Evolutionary conservation across 2,113 vertebrate genomes (phyloP).

Genomic region (Phoenicopterus ruber): DNA sequence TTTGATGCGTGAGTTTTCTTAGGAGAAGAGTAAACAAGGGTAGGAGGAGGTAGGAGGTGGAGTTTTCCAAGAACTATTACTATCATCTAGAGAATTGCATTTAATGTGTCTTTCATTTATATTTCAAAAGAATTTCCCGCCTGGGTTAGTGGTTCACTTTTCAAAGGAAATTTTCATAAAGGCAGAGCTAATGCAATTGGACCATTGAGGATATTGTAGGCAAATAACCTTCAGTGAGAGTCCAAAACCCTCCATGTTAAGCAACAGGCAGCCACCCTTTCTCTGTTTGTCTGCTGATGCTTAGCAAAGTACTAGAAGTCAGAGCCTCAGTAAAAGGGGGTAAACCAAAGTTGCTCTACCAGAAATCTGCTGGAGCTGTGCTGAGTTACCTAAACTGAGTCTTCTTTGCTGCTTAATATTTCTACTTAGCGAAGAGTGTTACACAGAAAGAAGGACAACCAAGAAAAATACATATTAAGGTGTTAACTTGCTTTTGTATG

Average conservation of each 20-base stretch:
- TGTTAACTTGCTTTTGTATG: neutral
- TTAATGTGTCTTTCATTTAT: conserved; percentile 24
- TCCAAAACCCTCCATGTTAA: neutral
- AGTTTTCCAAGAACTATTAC: conserved; percentile 35
- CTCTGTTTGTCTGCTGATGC: neutral
- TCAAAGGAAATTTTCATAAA: conserved; percentile 41
- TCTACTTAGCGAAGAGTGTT: neutral
- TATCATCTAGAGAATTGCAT: conserved; percentile 2
- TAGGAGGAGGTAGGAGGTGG: conserved; percentile 14
- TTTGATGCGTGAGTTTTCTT: conserved; percentile 9
- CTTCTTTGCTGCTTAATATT: neutral
- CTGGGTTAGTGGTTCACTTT: conserved; percentile 35
- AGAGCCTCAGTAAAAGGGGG: neutral
- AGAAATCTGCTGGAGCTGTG: neutral
- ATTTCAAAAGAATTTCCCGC: conserved; percentile 32
- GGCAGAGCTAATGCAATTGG: conserved; percentile 40
- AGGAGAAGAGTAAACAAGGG: conserved; percentile 7
- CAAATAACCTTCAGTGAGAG: neutral
- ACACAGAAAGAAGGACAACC: neutral
- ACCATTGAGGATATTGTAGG: neutral
- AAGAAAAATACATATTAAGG: neutral
- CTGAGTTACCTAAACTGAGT: neutral
- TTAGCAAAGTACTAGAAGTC: neutral
- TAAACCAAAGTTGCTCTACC: neutral
- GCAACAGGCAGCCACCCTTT: neutral